phyloP scores from a whole-genome alignment of 2,113 vertebrate genomes.

The Gavialis gangeticus region DNA sequence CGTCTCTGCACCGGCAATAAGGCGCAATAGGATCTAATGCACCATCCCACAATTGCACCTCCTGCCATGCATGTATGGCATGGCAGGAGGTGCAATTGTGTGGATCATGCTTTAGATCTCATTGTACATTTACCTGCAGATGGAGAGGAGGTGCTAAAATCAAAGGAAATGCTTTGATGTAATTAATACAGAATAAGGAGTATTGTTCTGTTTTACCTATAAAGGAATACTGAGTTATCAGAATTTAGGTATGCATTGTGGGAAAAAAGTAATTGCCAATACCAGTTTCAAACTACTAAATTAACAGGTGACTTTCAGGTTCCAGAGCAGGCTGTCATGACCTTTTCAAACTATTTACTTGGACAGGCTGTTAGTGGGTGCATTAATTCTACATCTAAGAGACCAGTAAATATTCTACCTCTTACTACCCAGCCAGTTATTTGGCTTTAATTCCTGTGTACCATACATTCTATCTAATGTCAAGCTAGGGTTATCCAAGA shows the following conservation, averaged over 20 bases:
- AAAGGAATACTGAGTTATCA: not conserved
- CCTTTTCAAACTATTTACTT: not conserved
- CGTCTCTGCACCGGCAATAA: no score
- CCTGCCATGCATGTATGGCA: no score
- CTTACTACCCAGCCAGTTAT: not conserved
- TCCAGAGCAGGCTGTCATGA: not conserved
- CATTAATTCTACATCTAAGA: not conserved
- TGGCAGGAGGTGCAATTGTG: no score
- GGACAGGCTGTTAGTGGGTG: not conserved
- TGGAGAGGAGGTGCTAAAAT: no score
- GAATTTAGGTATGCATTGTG: not conserved
- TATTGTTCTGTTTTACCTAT: not conserved
- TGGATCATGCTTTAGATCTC: no score
- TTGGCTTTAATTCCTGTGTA: not conserved
- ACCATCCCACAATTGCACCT: no score
- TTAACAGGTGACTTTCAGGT: not conserved
- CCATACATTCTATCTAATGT: not conserved
- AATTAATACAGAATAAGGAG: not conserved
- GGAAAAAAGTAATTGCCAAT: not conserved
- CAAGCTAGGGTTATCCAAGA: not conserved
- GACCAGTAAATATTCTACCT: not conserved
- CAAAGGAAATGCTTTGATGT: not conserved
- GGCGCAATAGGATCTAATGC: no score
- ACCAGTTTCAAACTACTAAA: not conserved
- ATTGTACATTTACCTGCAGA: no score